Evolutionary conservation across 35 echinoderm and acorn worm species (phyloP), one percentile per base, ranked within the genome.

Genomic region (Ophioderma brevispina): DNA sequence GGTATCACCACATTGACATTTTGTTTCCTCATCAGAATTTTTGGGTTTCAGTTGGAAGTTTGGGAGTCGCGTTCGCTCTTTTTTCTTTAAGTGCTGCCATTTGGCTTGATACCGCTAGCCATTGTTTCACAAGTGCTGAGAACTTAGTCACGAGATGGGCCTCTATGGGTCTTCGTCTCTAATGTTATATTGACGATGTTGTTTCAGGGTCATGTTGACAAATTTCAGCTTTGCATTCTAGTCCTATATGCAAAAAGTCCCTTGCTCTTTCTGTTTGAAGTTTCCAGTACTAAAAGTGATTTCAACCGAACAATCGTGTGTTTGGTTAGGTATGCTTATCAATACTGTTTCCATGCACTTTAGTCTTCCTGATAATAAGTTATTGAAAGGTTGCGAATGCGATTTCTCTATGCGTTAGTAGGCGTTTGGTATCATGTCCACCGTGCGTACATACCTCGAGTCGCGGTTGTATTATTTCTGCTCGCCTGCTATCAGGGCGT

Each of bases 121-220:
- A 88, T 55, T 88, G 86, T 80, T 88, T 88, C 39, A 88, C 86
- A 23, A 88, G 49, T 88, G 86, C 33, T 88, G 0, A 88, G 86
- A 63, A 75, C 86, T 33, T 88, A 38, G 76, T 88, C 0, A 79
- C 37, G 2, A 78, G 77, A 49, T 88, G 86, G 86, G 35, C 38
- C 0, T 41, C 75, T 35, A 88, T 88, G 86, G 75, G 75, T 30
- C 86, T 88, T n/a, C n/a, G n/a, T n/a, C n/a, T n/a, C n/a, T n/a
- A 88, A 52, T 21, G 13, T 80, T 78, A 78, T 32, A 46, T 87
- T 14, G 86, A 49, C 35, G 86, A 80, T 35, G 31, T 6, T 31
- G 17, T 32, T 46, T 34, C 43, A 41, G 38, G n/a, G 78, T 36
- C 78, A 80, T 18, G 1, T 1, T 35, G 38, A 37, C 36, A 13